Conservation (phyloP, 2,888 invertebrate genomes). For the Apamea sordens region DNA sequence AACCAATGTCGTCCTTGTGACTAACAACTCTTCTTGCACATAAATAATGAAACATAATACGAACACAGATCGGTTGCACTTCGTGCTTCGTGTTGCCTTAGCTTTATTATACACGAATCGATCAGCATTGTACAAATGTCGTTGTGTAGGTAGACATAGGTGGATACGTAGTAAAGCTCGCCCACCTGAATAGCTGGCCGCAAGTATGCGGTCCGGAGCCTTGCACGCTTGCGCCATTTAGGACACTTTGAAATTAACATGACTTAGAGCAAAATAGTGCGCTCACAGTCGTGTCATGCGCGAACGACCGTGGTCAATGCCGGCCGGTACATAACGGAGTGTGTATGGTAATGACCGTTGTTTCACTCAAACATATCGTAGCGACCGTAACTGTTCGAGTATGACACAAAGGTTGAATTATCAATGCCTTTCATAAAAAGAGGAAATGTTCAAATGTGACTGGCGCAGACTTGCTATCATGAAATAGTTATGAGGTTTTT, state of each 20-base stretch:
- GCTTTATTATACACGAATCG: slow-evolving; percentile 55
- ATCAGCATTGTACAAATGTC: slow-evolving; percentile 61
- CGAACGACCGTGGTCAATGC: slow-evolving; percentile 82
- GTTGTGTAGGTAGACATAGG: slow-evolving; percentile 70
- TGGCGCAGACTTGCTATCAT: slow-evolving; percentile 65
- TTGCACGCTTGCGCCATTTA: slow-evolving; percentile 80
- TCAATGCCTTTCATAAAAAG: slow-evolving; percentile 71
- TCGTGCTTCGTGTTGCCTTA: slow-evolving; percentile 51
- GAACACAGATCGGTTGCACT: slow-evolving; percentile 62
- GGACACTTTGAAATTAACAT: slow-evolving; percentile 81
- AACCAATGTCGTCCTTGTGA: slow-evolving; percentile 86
- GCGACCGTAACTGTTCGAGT: slow-evolving; percentile 70
- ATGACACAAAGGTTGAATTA: slow-evolving; percentile 71
- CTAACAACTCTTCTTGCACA: slow-evolving; percentile 88
- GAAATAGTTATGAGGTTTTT: slow-evolving; percentile 58
- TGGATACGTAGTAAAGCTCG: slow-evolving; percentile 68
- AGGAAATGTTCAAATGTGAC: slow-evolving; percentile 68
- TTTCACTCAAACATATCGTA: slow-evolving; percentile 68
- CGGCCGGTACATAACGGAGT: slow-evolving; percentile 76
- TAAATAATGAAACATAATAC: slow-evolving; percentile 65
- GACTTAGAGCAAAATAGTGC: slow-evolving; percentile 77
- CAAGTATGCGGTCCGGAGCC: slow-evolving; percentile 81
- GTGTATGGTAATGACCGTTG: slow-evolving; percentile 81
- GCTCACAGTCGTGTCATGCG: slow-evolving; percentile 69
- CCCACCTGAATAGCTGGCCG: slow-evolving; percentile 74